Base-by-base conservation (phyloP, 2,113 vertebrate genomes). In the Saccopteryx leptura region DNA sequence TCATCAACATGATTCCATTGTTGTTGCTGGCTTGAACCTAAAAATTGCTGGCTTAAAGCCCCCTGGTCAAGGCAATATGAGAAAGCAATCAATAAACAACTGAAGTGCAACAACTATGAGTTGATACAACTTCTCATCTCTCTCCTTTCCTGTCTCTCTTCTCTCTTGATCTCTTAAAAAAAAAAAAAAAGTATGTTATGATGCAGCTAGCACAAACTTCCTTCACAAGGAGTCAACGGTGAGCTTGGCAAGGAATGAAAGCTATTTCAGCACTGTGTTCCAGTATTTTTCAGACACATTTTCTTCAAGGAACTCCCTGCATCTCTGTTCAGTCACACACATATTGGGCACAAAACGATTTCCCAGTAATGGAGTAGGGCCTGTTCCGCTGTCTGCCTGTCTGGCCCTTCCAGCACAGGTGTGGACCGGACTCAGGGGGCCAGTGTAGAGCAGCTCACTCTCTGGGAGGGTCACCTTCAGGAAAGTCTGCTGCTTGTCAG, bases 401-500 rank as follows among this genome's bases (percentile, higher is more conserved):
- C 23, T 7, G 9, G 81, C 19, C 56, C 60, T n/a, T 54, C 48
- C 69, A 63, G 50, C 9, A 21, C 18, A 65, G 15, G 31, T 28
- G 74, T 1, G 31, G 54, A 54, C 7, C 1, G 0, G 17, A 81
- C 54, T n/a, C 61, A 65, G n/a, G 69, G 46, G 74, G 83, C 78
- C 63, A 33, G 60, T 1, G 4, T 21, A 66, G 33, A 71, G 63
- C 74, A 82, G 86, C 84, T 90, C 50, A 28, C n/a, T 80, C 69
- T 76, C 82, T 31, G 7, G 46, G 12, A 84, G 58, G 90, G 68
- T 90, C 96, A 96, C 89, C 87, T 95, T 87, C 26, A 26, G 75
- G 56, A 68, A 33, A 10, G 54, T 82, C 71, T 63, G n/a, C 39
- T 1, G 14, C 56, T 48, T 39, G 39, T 39, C 48, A 93, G 61